Percentiles rank a stretch among this genome's conserved stretches.
phyloP scores from a whole-genome alignment of 2,113 vertebrate species.

The Psammodynastes pulverulentus region DNA sequence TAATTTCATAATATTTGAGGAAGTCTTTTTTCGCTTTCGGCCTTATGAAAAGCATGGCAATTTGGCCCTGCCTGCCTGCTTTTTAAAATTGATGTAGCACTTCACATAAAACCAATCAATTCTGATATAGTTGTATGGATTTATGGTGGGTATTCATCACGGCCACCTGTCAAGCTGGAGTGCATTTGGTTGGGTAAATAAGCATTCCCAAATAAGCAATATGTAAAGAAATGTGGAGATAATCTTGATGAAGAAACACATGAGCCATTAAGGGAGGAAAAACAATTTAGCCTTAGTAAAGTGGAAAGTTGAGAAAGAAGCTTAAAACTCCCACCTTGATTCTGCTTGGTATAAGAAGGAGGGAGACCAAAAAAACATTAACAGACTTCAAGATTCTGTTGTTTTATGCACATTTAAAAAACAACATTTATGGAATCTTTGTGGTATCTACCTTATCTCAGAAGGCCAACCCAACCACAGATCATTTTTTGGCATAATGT shows the following conservation, averaged over 20 bases:
- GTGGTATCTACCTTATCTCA: neutral
- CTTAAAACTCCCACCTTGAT: neutral
- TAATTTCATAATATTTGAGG: neutral
- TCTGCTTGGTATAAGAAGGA: neutral
- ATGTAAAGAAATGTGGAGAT: neutral
- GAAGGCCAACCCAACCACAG: neutral
- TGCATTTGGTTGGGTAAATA: neutral
- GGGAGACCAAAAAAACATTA: neutral
- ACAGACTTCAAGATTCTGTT: neutral
- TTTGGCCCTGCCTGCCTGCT: neutral
- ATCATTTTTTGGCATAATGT: neutral
- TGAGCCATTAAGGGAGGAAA: neutral
- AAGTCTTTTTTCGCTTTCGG: neutral
- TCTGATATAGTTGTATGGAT: neutral
- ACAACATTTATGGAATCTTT: neutral
- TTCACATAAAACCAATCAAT: neutral
- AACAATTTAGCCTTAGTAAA: neutral
- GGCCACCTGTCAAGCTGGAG: neutral
- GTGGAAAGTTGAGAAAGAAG: neutral
- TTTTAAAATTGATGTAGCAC: neutral
- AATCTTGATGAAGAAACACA: neutral
- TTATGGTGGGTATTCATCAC: neutral
- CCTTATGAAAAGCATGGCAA: neutral
- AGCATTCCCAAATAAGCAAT: neutral
- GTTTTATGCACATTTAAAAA: neutral